Conservation (phyloP, 1,140 invertebrate species). For the Drosophila murphyi region DNA sequence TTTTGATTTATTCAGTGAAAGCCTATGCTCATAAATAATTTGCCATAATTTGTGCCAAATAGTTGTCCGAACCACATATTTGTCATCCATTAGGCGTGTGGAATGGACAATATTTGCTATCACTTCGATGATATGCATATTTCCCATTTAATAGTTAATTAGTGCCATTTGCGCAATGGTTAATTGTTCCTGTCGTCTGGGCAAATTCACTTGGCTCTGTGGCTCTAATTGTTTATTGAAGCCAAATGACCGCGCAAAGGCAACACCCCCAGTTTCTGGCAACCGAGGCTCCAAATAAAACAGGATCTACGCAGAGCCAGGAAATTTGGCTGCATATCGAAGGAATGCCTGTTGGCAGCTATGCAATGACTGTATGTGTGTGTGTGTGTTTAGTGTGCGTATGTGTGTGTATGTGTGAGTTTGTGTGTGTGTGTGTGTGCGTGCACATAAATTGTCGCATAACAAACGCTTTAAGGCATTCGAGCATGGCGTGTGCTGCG, state of each 20-base stretch:
- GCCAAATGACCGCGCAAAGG: slow-evolving; percentile 63
- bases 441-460: slow-evolving; percentile 76
- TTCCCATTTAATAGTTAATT: slow-evolving; percentile 70
- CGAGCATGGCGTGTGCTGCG: slow-evolving; percentile 79
- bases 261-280: slow-evolving; percentile 20
- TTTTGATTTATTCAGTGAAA: slow-evolving; percentile 2
- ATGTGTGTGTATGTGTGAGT: slow-evolving; percentile 10
- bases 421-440: slow-evolving; percentile 15
- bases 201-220: slow-evolving; percentile 54
- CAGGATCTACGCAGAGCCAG: not conserved
- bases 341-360: slow-evolving; percentile 10
- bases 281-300: not conserved
- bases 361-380: slow-evolving; percentile 27
- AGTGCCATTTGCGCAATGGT: slow-evolving; percentile 67
- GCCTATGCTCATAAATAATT: slow-evolving; percentile 5
- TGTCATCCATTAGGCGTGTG: slow-evolving; percentile 14
- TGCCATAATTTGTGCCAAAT: slow-evolving; percentile 3
- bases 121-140: slow-evolving; percentile 29
- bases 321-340: not conserved
- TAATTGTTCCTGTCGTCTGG: slow-evolving; percentile 74
- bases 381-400: not conserved
- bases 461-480: slow-evolving; percentile 77
- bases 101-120: not conserved
- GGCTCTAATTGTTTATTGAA: slow-evolving; percentile 75
- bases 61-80: slow-evolving; percentile 9